Evolutionary conservation across 2,797 vertebrate species (phyloP).

Genomic region (Sebastes steindachneri): DNA sequence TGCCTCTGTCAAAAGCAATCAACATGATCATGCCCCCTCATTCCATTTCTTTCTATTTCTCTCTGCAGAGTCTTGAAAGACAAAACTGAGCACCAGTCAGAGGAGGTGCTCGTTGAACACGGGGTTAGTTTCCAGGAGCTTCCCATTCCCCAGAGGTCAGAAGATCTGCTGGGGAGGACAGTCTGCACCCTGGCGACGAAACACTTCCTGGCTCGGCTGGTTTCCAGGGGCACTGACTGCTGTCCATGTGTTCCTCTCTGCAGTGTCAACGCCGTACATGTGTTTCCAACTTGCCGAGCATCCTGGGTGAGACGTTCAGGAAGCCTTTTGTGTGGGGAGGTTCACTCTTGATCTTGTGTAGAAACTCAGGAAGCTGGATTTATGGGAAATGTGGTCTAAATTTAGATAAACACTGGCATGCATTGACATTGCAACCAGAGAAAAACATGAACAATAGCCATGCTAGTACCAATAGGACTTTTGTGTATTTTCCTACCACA

Average conservation of each 20-base stretch:
- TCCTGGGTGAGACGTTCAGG: constrained; percentile 22
- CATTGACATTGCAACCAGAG: background rate
- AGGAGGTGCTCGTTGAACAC: constrained; percentile 10
- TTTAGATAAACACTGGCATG: background rate
- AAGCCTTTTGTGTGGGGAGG: constrained; percentile 11
- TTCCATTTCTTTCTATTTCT: background rate
- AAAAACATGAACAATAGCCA: background rate
- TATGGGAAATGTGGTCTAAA: constrained; percentile 14
- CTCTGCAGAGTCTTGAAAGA: background rate
- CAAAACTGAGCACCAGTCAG: background rate
- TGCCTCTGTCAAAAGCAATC: constrained; percentile 49
- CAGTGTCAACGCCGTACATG: constrained; percentile 17
- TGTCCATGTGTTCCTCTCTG: constrained; percentile 30
- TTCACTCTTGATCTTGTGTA: background rate
- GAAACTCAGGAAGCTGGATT: constrained; percentile 10
- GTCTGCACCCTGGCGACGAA: constrained; percentile 18
- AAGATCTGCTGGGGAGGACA: constrained; percentile 20
- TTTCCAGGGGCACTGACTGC: constrained; percentile 26
- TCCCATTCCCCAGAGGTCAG: constrained; percentile 22
- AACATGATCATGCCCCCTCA: background rate
- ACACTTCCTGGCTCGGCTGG: constrained; percentile 22
- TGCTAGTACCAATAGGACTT: too few relatives aligned
- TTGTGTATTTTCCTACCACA: background rate
- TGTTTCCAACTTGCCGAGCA: constrained; percentile 53
- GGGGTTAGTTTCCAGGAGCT: background rate